Conservation (phyloP, 2,797 vertebrate genomes). For the Todus mexicanus region DNA sequence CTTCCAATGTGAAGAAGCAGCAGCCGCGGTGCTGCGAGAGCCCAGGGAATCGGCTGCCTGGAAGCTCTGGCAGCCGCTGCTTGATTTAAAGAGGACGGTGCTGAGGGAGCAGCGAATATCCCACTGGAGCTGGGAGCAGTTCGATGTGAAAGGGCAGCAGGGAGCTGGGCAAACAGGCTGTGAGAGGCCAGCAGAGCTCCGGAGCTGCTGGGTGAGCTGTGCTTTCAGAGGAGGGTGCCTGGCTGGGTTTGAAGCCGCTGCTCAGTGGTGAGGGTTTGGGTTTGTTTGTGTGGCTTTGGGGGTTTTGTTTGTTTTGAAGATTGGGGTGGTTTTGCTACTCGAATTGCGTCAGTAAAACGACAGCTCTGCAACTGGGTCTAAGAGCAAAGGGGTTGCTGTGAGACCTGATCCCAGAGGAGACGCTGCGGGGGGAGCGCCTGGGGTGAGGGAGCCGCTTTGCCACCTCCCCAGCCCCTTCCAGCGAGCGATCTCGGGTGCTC, state of each 20-base stretch:
- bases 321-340: not conserved
- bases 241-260: not conserved
- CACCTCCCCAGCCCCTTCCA: not conserved
- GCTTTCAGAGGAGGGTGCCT: not conserved
- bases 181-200: not conserved
- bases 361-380: not conserved
- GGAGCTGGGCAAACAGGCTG: not conserved
- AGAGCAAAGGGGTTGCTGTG: not conserved
- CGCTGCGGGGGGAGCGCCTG: not conserved
- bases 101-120: fast-evolving
- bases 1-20: not conserved
- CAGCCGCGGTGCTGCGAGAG: not conserved
- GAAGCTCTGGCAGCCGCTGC: not conserved
- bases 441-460: not conserved
- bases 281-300: not conserved
- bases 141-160: not conserved
- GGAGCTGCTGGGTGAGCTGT: not conserved
- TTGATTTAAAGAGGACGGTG: fast-evolving
- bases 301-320: not conserved
- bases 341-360: not conserved
- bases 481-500: fast-evolving
- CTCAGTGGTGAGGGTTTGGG: not conserved
- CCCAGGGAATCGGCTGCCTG: not conserved
- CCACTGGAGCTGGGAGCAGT: not conserved
- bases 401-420: not conserved